Base-by-base conservation (phyloP, 2,888 invertebrate genomes). In the Polydrusus cervinus region DNA sequence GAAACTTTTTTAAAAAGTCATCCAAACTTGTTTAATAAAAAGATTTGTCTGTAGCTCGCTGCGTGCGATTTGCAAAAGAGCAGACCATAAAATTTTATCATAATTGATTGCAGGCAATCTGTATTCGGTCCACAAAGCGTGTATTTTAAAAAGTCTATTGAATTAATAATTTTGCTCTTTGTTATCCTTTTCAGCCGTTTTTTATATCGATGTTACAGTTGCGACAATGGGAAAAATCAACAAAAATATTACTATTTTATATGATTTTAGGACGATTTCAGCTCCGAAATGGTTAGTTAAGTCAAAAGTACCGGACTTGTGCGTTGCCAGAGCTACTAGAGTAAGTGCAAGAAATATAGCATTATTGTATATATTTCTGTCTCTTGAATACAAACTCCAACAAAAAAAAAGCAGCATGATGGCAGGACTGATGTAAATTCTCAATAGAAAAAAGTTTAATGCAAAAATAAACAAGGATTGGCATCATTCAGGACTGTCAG, bases 11-110 rank as follows among this genome's bases (percentile, higher is more conserved):
- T 8, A 25, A 55, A 64, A 64, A 71, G 71, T 64, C 45, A 43
- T 64, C 51, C 51, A 14, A 71, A 71, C 71, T 71, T 71, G 51
- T 64, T 71, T 64, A 64, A 64, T 71, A 71, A 71, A 64, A 53
- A 53, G 34, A 53, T 53, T 71, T 71, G 62, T 71, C 64, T 71
- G 57, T 60, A 55, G 34, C 55, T 55, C 38, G 57, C 34, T 38
- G 57, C 57, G 57, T 38, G 38, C 16, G 57, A 60, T 38, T 38
- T 38, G 14, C 16, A 60, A 60, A 60, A 60, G 57, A 60, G 57
- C 38, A 60, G 38, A 38, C 57, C 38, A 60, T 60, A 60, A 60
- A 60, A 60, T 60, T 60, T 60, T 60, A 60, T 60, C 57, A 60
- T 60, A 60, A 60, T 60, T 60, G 57, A 60, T 60, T 60, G 34